Evolutionary conservation across 2,113 vertebrate genomes (phyloP).

Genomic region (Hippolais icterina): DNA sequence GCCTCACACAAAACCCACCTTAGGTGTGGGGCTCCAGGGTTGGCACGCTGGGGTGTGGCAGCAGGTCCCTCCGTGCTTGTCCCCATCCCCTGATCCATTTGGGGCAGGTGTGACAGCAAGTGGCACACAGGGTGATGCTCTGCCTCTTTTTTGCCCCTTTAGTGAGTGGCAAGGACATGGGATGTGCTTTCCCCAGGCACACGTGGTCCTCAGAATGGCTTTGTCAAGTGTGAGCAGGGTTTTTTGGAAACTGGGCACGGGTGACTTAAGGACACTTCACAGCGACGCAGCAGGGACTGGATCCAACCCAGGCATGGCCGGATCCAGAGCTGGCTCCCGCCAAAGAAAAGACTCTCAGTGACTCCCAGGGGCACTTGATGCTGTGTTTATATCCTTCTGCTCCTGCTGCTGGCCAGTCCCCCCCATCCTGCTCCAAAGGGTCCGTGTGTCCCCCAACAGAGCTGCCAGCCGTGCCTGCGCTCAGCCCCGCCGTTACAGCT

Average conservation of each 20-base stretch:
- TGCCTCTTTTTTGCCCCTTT: background rate
- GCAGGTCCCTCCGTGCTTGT: background rate
- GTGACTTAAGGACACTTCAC: slow-evolving; percentile 31
- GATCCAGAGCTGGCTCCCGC: background rate
- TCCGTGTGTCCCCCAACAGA: background rate
- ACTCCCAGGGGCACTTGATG: background rate
- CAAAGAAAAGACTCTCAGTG: background rate
- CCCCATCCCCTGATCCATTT: fast-evolving
- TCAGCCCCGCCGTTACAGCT: background rate
- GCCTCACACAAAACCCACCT: background rate
- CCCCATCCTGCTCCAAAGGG: fast-evolving
- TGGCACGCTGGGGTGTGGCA: background rate
- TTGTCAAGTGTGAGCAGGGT: fast-evolving
- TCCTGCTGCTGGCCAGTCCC: background rate
- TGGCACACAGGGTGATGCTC: background rate
- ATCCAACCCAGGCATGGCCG: background rate
- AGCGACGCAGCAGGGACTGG: background rate
- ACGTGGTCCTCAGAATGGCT: background rate
- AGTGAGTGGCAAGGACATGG: background rate
- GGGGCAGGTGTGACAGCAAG: background rate
- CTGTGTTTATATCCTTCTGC: background rate
- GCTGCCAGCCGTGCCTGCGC: background rate
- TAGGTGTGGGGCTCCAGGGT: fast-evolving
- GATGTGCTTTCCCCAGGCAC: background rate
- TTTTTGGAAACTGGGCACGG: background rate